A percentile compares a stretch with the other conserved stretches of the same genome.
phyloP scores from a whole-genome alignment of 2,888 invertebrate genomes.

The Ametastegia equiseti region DNA sequence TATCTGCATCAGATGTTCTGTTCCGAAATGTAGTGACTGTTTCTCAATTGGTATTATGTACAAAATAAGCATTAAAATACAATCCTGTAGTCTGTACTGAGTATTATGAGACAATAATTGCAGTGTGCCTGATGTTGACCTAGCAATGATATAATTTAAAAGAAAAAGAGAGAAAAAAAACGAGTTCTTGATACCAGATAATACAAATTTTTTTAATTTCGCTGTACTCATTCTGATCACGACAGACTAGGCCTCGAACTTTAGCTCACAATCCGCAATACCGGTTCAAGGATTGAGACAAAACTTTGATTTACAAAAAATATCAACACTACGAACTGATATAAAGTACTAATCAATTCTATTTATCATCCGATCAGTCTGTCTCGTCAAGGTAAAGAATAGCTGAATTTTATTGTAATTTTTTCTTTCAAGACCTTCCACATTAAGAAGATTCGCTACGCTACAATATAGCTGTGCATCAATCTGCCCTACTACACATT shows the following conservation, averaged over 20 bases:
- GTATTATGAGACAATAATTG: constrained; percentile 14
- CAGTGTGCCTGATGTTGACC: background rate
- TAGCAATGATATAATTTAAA: background rate
- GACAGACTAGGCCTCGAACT: background rate
- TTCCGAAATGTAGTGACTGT: background rate
- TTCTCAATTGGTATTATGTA: constrained; percentile 25
- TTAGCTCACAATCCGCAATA: constrained; percentile 14
- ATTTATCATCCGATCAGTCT: constrained; percentile 33
- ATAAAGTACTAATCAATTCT: constrained; percentile 5
- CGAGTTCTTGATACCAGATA: background rate
- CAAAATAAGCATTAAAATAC: constrained; percentile 37
- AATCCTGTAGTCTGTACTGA: constrained; percentile 17
- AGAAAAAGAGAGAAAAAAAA: too few species aligned
- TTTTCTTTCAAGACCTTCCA: constrained; percentile 4
- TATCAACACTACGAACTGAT: constrained; percentile 11
- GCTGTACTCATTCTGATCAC: background rate
- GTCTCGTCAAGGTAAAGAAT: constrained; percentile 32
- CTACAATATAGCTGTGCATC: constrained; percentile 4
- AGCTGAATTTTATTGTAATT: background rate
- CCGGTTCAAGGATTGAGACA: constrained; percentile 14
- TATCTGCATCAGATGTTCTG: background rate
- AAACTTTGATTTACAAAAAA: background rate
- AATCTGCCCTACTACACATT: constrained; percentile 3
- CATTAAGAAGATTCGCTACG: background rate
- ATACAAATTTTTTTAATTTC: background rate